These are phyloP conservation scores for Chrysodeixis includens DNA, from an alignment of 2,888 invertebrate species.

Conservation along the genomic window DNA sequence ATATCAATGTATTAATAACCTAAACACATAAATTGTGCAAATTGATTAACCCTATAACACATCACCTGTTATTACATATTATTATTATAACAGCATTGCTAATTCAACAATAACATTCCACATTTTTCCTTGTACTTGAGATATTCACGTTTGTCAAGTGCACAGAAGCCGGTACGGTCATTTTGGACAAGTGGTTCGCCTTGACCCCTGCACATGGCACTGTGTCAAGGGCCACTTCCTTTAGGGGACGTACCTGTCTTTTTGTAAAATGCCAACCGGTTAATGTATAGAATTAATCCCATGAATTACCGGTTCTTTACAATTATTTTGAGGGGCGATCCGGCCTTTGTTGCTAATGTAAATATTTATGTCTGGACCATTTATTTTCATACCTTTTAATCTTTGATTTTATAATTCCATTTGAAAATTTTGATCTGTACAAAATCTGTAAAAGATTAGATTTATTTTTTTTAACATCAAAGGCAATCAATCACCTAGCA, in stretches of 20 bases:
- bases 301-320: constrained; percentile 28
- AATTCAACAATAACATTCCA: background rate
- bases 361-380: background rate
- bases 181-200: constrained; percentile 58
- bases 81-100: background rate
- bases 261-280: constrained; percentile 42
- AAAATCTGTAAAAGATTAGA: background rate
- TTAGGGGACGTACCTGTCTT: constrained; percentile 56
- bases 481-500: background rate
- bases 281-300: constrained; percentile 31
- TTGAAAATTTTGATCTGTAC: background rate
- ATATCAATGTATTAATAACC: too few species aligned
- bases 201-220: constrained; percentile 61
- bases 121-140: constrained; percentile 35
- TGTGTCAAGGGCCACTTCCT: constrained; percentile 68
- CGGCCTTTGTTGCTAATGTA: constrained; percentile 14
- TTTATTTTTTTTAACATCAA: constrained; percentile 2
- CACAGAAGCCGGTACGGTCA: constrained; percentile 37
- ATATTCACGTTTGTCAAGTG: constrained; percentile 42
- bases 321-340: constrained; percentile 12
- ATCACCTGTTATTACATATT: too few species aligned
- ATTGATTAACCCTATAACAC: too few species aligned
- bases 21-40: too few species aligned
- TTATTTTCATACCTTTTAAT: background rate
- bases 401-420: background rate